Evolutionary conservation across 2,888 invertebrate species (phyloP).

Genomic region (Hydrotaea cyrtoneurina): DNA sequence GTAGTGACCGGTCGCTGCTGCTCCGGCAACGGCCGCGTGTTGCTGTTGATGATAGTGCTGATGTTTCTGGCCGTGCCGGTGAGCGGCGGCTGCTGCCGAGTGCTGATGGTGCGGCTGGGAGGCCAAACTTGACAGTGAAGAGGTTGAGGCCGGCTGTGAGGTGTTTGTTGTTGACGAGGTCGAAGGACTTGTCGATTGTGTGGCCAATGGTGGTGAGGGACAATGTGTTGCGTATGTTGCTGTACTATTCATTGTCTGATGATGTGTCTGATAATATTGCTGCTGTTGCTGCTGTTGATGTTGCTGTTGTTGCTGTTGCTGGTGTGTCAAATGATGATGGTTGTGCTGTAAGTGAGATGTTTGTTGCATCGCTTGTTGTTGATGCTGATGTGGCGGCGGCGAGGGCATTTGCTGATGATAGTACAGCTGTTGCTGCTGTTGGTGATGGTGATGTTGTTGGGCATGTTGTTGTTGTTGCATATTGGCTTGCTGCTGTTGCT

Average conservation of each 20-base stretch:
- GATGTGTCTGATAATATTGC: slow-evolving; percentile 71
- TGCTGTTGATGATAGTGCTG: slow-evolving; percentile 69
- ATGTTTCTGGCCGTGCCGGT: slow-evolving; percentile 73
- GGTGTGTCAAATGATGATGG: slow-evolving; percentile 71
- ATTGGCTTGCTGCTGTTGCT: slow-evolving; percentile 81
- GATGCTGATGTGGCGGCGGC: slow-evolving; percentile 72
- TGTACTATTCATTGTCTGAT: slow-evolving; percentile 71
- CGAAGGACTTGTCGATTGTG: slow-evolving; percentile 78
- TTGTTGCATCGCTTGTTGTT: slow-evolving; percentile 79
- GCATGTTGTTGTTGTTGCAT: slow-evolving; percentile 81
- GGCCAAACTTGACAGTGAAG: slow-evolving; percentile 78
- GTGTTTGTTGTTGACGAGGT: slow-evolving; percentile 79
- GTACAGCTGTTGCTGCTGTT: slow-evolving; percentile 79
- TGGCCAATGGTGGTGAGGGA: slow-evolving; percentile 76
- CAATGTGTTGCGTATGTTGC: slow-evolving; percentile 71
- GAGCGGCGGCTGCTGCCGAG: slow-evolving; percentile 54
- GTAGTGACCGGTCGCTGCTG: slow-evolving; percentile 58
- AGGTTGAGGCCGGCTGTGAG: slow-evolving; percentile 79
- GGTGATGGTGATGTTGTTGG: slow-evolving; percentile 65
- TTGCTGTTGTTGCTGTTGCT: slow-evolving; percentile 73
- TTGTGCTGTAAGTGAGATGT: slow-evolving; percentile 71
- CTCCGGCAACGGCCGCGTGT: slow-evolving; percentile 55
- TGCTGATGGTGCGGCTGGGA: slow-evolving; percentile 77
- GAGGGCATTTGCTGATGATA: slow-evolving; percentile 81
- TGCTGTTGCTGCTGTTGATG: slow-evolving; percentile 69